These are phyloP conservation scores for Mionectes macconnelli DNA, from an alignment of 2,113 vertebrate genomes.

Conservation along the genomic window DNA sequence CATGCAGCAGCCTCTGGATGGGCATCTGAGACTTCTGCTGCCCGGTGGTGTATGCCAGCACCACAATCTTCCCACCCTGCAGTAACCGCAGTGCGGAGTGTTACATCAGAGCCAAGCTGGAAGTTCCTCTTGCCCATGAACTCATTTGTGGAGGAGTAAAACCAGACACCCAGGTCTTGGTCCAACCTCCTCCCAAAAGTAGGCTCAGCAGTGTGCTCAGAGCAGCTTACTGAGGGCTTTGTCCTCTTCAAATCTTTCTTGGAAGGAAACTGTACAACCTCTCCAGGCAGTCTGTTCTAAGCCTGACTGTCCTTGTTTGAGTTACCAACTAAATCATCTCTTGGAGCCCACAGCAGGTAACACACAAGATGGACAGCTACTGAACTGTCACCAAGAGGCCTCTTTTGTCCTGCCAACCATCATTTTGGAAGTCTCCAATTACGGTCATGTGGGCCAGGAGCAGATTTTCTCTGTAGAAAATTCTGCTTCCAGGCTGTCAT, in stretches of 20 bases:
- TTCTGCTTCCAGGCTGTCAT: neutral
- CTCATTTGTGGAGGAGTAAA: neutral
- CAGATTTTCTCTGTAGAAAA: neutral
- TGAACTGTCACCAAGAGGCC: neutral
- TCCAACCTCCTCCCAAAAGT: neutral
- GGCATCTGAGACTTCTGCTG: neutral
- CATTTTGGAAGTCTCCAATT: neutral
- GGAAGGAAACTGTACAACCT: neutral
- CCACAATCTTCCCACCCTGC: neutral
- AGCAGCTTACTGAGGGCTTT: neutral
- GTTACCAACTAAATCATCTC: neutral
- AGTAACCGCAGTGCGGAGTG: fast-evolving
- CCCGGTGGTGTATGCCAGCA: neutral
- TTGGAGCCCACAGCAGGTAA: neutral
- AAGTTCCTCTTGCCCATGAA: neutral
- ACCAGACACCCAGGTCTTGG: fast-evolving
- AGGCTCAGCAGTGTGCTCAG: neutral
- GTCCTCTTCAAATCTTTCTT: neutral
- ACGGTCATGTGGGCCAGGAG: fast-evolving
- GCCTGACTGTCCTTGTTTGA: neutral
- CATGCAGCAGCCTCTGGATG: neutral
- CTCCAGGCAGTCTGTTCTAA: neutral
- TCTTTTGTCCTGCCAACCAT: neutral
- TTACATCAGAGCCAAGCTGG: neutral
- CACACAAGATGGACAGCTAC: neutral